Percentiles rank a stretch among this genome's conserved stretches.
phyloP scores from a whole-genome alignment of 2,113 vertebrate species.

The Astur gentilis region DNA sequence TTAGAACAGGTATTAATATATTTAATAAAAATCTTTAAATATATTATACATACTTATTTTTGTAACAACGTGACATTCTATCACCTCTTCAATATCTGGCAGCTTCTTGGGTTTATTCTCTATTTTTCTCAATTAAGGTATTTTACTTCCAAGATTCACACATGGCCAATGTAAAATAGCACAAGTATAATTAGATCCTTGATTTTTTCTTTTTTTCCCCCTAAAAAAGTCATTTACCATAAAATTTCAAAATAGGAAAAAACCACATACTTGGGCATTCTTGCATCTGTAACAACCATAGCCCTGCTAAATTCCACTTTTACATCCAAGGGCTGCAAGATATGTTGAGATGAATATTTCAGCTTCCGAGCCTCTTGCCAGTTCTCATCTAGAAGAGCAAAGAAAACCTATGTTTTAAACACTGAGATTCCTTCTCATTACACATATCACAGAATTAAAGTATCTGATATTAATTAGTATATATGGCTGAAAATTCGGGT shows the following conservation, averaged over 20 bases:
- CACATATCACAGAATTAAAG: background rate
- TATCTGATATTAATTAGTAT: background rate
- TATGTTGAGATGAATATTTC: conserved; percentile 83
- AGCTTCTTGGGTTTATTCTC: background rate
- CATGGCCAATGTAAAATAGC: accelerated
- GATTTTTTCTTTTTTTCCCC: background rate
- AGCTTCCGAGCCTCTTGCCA: conserved; percentile 90
- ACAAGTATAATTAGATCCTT: background rate
- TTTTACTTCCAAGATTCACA: background rate
- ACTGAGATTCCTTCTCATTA: background rate
- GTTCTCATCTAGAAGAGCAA: conserved; percentile 78
- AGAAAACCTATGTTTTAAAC: background rate
- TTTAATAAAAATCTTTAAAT: background rate
- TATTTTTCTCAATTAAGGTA: background rate
- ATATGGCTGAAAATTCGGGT: background rate
- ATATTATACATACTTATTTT: background rate
- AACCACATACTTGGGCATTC: conserved; percentile 89
- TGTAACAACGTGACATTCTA: background rate
- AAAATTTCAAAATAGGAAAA: background rate
- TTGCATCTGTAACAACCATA: conserved; percentile 91
- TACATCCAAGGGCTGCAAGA: conserved; percentile 91
- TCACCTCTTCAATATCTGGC: background rate
- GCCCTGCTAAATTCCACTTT: conserved; percentile 89
- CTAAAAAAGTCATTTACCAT: background rate
- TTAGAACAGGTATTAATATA: background rate